phyloP scores from a whole-genome alignment of 1,140 invertebrate genomes.

The Drosophila equinoxialis region DNA sequence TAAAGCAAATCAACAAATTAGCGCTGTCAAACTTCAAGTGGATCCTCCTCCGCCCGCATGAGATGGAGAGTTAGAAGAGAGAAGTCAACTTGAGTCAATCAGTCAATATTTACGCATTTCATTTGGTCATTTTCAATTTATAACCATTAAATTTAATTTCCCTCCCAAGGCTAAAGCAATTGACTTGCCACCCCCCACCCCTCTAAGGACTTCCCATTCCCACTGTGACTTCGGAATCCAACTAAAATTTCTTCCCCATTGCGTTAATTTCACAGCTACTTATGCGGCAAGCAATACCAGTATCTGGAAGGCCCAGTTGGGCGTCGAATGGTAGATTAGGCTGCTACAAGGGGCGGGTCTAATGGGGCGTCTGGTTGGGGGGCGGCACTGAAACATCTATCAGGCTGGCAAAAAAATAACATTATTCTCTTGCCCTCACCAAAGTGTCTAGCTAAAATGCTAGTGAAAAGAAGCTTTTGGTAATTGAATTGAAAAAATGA shows the following conservation, averaged over 20 bases:
- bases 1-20: slow-evolving; percentile 80
- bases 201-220: background rate
- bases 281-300: slow-evolving; percentile 62
- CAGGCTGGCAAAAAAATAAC: background rate
- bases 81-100: slow-evolving; percentile 66
- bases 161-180: slow-evolving; percentile 1
- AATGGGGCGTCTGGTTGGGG: no score
- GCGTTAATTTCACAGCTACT: slow-evolving; percentile 78
- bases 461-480: background rate
- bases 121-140: slow-evolving; percentile 81
- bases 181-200: background rate
- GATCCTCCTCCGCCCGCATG: background rate
- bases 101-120: slow-evolving; percentile 81
- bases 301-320: slow-evolving; percentile 19
- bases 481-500: slow-evolving; percentile 5
- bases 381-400: background rate
- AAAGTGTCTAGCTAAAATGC: background rate
- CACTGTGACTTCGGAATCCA: slow-evolving; percentile 6
- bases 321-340: slow-evolving; percentile 16
- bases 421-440: background rate
- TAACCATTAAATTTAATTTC: slow-evolving; percentile 78
- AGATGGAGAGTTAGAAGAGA: no score
- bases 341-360: background rate
- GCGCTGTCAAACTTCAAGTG: slow-evolving; percentile 61
- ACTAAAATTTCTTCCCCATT: slow-evolving; percentile 49